A percentile compares a stretch with the other conserved stretches of the same genome.
phyloP scores from a whole-genome alignment of 2,888 invertebrate species.

The Zelleria hepariella region DNA sequence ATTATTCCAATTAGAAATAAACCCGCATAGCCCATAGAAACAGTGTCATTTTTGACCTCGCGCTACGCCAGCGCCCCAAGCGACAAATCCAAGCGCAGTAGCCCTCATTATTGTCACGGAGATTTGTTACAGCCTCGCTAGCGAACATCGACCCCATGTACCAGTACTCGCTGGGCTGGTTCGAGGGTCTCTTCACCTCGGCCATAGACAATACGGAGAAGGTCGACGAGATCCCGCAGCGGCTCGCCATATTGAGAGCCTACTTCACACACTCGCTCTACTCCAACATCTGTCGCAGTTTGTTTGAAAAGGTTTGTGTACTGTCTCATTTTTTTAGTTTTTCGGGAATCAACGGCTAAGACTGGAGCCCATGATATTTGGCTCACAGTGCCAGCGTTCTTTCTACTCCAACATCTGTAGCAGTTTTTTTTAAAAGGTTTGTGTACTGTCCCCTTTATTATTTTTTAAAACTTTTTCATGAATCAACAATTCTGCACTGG shows the following conservation, averaged over 20 bases:
- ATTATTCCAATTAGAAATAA: too few relatives aligned
- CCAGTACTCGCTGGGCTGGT: slow-evolving; percentile 96
- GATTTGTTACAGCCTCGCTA: slow-evolving; percentile 77
- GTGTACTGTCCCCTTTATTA: too few relatives aligned
- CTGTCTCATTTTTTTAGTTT: too few relatives aligned
- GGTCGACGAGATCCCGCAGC: slow-evolving; percentile 82
- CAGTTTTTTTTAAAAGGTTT: slow-evolving; percentile 91
- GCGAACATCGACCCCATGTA: slow-evolving; percentile 98
- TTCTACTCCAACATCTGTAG: slow-evolving; percentile 93
- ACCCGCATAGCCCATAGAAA: too few relatives aligned
- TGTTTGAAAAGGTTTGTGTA: slow-evolving; percentile 87
- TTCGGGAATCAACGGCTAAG: not conserved
- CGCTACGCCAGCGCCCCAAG: too few relatives aligned
- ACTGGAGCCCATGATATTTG: slow-evolving; percentile 75
- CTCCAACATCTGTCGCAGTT: slow-evolving; percentile 90
- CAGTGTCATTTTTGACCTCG: too few relatives aligned
- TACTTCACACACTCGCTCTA: slow-evolving; percentile 93
- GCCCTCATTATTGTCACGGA: too few relatives aligned
- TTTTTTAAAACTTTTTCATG: not conserved
- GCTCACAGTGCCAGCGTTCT: slow-evolving; percentile 88
- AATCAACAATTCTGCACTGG: too few relatives aligned
- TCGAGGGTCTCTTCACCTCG: slow-evolving; percentile 87
- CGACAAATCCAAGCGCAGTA: too few relatives aligned
- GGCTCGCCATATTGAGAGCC: slow-evolving; percentile 80
- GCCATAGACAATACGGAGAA: slow-evolving; percentile 90